Evolutionary conservation across 2,113 vertebrate genomes (phyloP).

Genomic region (Carassius gibelio): DNA sequence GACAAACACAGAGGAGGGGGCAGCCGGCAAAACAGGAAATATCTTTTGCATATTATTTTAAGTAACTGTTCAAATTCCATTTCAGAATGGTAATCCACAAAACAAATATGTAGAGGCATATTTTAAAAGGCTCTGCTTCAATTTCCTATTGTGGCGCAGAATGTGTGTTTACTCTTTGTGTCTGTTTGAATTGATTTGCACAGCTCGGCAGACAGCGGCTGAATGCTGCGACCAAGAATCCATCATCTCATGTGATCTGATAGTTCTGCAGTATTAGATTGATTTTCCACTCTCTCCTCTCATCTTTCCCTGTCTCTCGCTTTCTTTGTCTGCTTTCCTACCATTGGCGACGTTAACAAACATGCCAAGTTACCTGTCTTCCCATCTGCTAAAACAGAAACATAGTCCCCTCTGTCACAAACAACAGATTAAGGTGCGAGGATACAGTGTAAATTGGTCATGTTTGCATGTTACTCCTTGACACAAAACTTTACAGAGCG

Average conservation of each 20-base stretch:
- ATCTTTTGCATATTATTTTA: constrained; percentile 86
- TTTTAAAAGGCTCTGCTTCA: constrained; percentile 80
- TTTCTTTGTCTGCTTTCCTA: constrained; percentile 60
- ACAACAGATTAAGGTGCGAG: constrained; percentile 28
- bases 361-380: constrained; percentile 80
- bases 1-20: constrained; percentile 71
- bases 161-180: constrained; percentile 83
- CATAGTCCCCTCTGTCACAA: constrained; percentile 67
- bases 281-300: constrained; percentile 75
- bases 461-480: not conserved
- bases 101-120: constrained; percentile 83
- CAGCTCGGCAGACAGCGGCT: constrained; percentile 85
- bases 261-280: constrained; percentile 93
- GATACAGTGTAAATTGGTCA: constrained; percentile 17
- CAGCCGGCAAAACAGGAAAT: constrained; percentile 71
- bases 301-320: constrained; percentile 52
- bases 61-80: constrained; percentile 86
- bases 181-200: constrained; percentile 86
- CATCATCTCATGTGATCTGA: constrained; percentile 96
- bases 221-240: constrained; percentile 88
- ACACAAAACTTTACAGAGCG: not conserved
- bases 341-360: constrained; percentile 88
- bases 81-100: constrained; percentile 84
- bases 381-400: constrained; percentile 66
- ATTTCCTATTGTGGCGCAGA: constrained; percentile 82